Evolutionary conservation across 2,888 invertebrate genomes (phyloP), one percentile per base, ranked within the genome.

Genomic region (Tinea pellionella): DNA sequence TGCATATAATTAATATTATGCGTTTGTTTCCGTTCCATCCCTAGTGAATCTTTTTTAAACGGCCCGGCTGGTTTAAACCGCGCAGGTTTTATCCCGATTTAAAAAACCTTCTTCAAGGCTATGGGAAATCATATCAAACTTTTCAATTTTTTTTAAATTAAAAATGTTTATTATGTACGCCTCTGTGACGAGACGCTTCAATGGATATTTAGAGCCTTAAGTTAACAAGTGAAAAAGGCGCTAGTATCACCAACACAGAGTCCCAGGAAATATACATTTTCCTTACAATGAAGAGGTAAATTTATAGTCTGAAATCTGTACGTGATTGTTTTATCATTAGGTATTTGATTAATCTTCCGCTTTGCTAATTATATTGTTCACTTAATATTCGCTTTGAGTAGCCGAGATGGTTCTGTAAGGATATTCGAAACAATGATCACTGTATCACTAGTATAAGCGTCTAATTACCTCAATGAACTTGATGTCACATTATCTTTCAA

Each of bases 291-390:
- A 37, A 37, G 37, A 37, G 37, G 37, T 37, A 37, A 37, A 37
- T 37, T 1, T 2, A 6, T 47, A 16, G 47, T 16, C 47, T 47
- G 9, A 47, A 47, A 15, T 47, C n/a, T 16, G 4, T 53, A 53
- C 53, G 53, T 53, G 53, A 53, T 53, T 53, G 53, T 53, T 53
- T 53, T 24, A 19, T 53, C 11, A 15, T 37, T n/a, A n/a, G n/a
- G n/a, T n/a, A 37, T 37, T 37, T 37, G 47, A 47, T 16, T 24
- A 53, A 24, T 18, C 24, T 53, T 53, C 53, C 53, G 13, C 53
- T 18, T 53, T 24, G 12, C 18, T 53, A 24, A 53, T 53, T 53
- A 12, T 18, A 53, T 53, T 53, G 24, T 24, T 53, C 47, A 16
- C n/a, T 47, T 47, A 47, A 15, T 47, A 47, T 47, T 47, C 47